Evolutionary conservation across 2,888 invertebrate genomes (phyloP).

Genomic region (Catocala sponsa): DNA sequence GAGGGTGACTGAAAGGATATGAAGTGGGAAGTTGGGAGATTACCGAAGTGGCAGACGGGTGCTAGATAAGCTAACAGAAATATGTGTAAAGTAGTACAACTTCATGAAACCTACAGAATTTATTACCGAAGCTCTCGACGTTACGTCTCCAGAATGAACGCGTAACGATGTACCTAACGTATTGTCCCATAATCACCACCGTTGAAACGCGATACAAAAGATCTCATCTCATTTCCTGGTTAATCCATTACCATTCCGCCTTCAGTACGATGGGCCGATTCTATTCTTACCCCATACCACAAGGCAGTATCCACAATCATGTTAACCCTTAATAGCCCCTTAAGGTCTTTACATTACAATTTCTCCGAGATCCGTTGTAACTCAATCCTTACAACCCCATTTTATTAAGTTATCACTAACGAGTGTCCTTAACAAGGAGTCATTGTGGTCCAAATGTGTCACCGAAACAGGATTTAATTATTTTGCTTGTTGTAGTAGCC

Average conservation of each 20-base stretch:
- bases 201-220: neutral
- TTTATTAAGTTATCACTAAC: slow-evolving; percentile 17
- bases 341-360: slow-evolving; percentile 8
- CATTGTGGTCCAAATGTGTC: slow-evolving; percentile 19
- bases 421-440: slow-evolving; percentile 13
- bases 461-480: slow-evolving; percentile 28
- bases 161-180: no score
- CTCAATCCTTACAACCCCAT: slow-evolving; percentile 12
- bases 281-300: slow-evolving; percentile 1
- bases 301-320: slow-evolving; percentile 7
- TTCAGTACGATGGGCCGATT: neutral
- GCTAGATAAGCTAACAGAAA: no score
- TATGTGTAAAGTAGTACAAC: no score
- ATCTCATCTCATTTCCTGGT: neutral
- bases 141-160: no score
- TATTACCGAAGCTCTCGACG: no score
- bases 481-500: slow-evolving; percentile 10
- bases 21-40: no score
- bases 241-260: neutral
- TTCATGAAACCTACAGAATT: no score
- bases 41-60: no score
- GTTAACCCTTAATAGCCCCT: slow-evolving; percentile 10
- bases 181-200: neutral
- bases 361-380: slow-evolving; percentile 12
- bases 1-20: no score